These are phyloP conservation scores for Latrodectus geometricus DNA, from an alignment of 1,140 invertebrate genomes.

Conservation along the genomic window DNA sequence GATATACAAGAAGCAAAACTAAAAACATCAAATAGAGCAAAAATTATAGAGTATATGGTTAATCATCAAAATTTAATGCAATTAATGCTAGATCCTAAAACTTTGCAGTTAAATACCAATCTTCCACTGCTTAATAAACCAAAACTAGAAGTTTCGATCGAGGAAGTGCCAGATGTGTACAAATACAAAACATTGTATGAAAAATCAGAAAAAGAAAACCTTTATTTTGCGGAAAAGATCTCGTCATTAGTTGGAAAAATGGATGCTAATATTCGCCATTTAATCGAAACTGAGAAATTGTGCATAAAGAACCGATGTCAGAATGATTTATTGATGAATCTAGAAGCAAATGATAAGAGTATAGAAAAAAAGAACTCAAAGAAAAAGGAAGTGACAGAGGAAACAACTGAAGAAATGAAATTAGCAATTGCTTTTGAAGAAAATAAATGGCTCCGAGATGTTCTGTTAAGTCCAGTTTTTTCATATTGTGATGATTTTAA, in stretches of 20 bases:
- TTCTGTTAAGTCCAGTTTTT: conserved; percentile 15
- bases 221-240: background rate
- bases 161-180: background rate
- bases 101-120: background rate
- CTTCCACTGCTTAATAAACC: background rate
- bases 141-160: too few species aligned
- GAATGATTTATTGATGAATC: background rate
- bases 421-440: background rate
- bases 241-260: background rate
- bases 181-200: conserved; percentile 23
- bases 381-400: background rate
- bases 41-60: conserved; percentile 31
- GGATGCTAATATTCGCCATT: background rate
- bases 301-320: background rate
- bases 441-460: conserved; percentile 13
- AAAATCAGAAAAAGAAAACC: conserved; percentile 15
- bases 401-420: background rate
- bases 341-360: background rate
- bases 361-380: background rate
- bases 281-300: conserved; percentile 11
- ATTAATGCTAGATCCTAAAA: conserved; percentile 26
- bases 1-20: background rate
- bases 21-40: background rate
- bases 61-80: conserved; percentile 30
- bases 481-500: conserved; percentile 29